Conservation (phyloP, 1,140 invertebrate genomes). For the Helicoverpa armigera region DNA sequence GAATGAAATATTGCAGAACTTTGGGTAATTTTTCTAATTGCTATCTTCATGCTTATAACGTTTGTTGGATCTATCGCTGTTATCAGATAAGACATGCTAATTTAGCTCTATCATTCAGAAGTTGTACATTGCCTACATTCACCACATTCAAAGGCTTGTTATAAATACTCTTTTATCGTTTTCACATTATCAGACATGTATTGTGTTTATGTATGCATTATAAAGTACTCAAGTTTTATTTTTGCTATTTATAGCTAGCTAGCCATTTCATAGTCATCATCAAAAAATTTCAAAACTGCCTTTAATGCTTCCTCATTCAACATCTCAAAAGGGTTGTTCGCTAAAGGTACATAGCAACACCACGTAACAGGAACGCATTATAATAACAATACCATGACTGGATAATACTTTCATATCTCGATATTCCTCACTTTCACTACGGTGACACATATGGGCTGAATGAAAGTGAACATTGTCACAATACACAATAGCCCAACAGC, state of each 20-base stretch:
- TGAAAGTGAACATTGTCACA: conserved; percentile 75
- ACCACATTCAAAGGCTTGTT: neutral
- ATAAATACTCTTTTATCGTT: neutral
- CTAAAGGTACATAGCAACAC: neutral
- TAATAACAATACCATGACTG: conserved; percentile 19
- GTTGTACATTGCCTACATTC: no score
- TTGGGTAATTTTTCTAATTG: neutral
- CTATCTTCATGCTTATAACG: neutral
- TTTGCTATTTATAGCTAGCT: no score
- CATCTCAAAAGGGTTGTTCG: no score
- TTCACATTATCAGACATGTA: neutral
- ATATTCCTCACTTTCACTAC: conserved; percentile 67
- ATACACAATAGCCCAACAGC: conserved; percentile 69
- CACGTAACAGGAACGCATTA: conserved; percentile 17
- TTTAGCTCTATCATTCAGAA: no score
- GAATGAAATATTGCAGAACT: neutral
- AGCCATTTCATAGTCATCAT: neutral
- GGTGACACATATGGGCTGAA: conserved; percentile 64
- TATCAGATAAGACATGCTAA: neutral
- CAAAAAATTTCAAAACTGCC: neutral
- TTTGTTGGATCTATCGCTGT: neutral
- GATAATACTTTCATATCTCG: conserved; percentile 52
- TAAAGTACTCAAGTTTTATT: no score
- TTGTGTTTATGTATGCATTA: neutral
- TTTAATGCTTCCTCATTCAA: no score